Evolutionary conservation across 2,888 invertebrate genomes (phyloP).

Genomic region (Adela reaumurella): DNA sequence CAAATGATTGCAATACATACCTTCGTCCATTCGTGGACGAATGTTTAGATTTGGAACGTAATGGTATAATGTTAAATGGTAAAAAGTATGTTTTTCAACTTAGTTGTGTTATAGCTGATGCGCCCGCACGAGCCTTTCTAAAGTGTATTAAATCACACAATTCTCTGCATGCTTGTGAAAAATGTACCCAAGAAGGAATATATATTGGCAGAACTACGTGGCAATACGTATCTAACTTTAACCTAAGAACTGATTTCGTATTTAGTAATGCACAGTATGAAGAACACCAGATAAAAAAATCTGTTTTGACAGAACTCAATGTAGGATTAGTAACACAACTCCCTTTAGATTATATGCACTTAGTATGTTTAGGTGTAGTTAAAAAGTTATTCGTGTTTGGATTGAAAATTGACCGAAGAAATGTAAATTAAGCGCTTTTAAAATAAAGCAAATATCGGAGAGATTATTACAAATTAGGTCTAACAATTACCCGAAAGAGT

Average conservation of each 20-base stretch:
- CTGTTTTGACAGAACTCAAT: conserved; percentile 8
- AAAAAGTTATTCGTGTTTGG: conserved; percentile 3
- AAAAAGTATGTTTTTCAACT: conserved; percentile 3
- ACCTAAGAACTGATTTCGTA: conserved; percentile 6
- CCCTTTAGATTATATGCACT: conserved; percentile 4
- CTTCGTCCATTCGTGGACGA: conserved; percentile 5
- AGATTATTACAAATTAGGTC: conserved; percentile 2
- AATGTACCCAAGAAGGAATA: conserved; percentile 7
- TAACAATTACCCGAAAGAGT: conserved; percentile 4
- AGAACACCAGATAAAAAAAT: conserved; percentile 8
- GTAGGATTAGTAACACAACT: conserved; percentile 8
- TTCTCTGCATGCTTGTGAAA: conserved; percentile 8
- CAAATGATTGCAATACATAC: conserved; percentile 3
- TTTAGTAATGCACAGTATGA: conserved; percentile 7
- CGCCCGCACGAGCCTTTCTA: conserved; percentile 6
- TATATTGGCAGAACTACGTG: conserved; percentile 2
- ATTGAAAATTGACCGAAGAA: conserved; percentile 5
- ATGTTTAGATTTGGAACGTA: conserved; percentile 4
- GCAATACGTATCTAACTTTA: conserved; percentile 2
- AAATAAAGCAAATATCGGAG: conserved; percentile 3
- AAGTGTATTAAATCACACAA: conserved; percentile 9
- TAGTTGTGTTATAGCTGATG: conserved; percentile 5
- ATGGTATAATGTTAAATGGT: conserved; percentile 4
- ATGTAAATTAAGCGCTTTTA: conserved; percentile 4
- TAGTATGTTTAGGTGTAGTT: no score